Evolutionary conservation across 2,888 invertebrate genomes (phyloP).

Genomic region (Conistra vaccinii): DNA sequence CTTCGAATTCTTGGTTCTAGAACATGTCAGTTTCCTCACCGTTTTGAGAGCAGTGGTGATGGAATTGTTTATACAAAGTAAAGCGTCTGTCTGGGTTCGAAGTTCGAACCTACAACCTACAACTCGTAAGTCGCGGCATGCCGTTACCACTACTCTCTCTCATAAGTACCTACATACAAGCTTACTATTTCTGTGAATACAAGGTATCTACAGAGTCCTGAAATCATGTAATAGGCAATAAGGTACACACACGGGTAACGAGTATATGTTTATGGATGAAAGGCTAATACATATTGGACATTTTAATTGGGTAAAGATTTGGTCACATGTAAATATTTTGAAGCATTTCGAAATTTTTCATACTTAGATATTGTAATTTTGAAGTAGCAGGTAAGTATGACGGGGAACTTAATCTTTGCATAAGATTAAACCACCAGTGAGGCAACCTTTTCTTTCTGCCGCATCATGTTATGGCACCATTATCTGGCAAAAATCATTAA

Average conservation of each 20-base stretch:
- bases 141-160: no score
- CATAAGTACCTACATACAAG: no score
- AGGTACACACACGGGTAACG: background rate
- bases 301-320: conserved; percentile 10
- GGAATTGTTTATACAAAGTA: no score
- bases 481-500: conserved; percentile 3
- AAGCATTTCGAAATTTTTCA: background rate
- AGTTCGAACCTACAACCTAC: no score
- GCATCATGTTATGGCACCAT: background rate
- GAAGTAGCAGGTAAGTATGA: background rate
- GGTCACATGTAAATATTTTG: background rate
- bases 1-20: no score
- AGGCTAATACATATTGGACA: conserved; percentile 16
- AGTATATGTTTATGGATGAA: background rate
- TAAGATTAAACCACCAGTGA: background rate
- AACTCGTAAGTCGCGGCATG: no score
- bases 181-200: no score
- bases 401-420: background rate
- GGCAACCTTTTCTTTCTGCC: background rate
- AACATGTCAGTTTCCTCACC: no score
- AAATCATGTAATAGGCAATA: background rate
- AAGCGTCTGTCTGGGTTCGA: no score
- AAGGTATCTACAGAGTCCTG: background rate
- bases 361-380: background rate
- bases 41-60: no score